Evolutionary conservation across 2,797 vertebrate species (phyloP).

Genomic region (Sardinella longiceps): DNA sequence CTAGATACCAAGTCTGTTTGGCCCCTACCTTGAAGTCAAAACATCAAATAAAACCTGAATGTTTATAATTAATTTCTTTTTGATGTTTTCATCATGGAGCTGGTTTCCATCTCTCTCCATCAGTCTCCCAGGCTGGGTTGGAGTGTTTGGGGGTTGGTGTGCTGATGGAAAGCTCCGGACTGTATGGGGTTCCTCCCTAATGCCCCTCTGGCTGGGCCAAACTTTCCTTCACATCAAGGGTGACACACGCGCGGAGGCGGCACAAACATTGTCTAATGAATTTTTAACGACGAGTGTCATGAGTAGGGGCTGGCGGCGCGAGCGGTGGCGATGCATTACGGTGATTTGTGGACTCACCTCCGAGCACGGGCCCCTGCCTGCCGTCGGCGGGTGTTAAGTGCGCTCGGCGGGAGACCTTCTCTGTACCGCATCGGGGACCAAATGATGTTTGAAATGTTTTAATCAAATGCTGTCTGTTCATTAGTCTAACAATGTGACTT

Average conservation of each 20-base stretch:
- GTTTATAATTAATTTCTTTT: not conserved
- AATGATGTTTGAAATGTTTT: constrained; percentile 81
- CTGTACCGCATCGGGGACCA: constrained; percentile 67
- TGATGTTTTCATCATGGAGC: not conserved
- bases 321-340: constrained; percentile 57
- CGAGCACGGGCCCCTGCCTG: constrained; percentile 63
- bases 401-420: constrained; percentile 60
- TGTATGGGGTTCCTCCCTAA: constrained; percentile 45
- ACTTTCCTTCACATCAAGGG: constrained; percentile 62
- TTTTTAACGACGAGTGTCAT: constrained; percentile 69
- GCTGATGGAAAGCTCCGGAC: not conserved
- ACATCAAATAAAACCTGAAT: not conserved
- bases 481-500: constrained; percentile 77
- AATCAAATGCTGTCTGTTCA: constrained; percentile 83
- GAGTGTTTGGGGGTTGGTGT: not conserved
- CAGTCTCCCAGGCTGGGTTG: not conserved
- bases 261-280: constrained; percentile 73
- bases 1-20: not conserved
- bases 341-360: constrained; percentile 76
- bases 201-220: constrained; percentile 60
- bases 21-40: not conserved
- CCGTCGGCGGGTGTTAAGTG: constrained; percentile 72
- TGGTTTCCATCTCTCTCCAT: not conserved
- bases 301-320: constrained; percentile 49
- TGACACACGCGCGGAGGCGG: constrained; percentile 69